These are phyloP conservation scores for Hydropotes inermis DNA, from an alignment of 2,113 vertebrate species.

Conservation along the genomic window DNA sequence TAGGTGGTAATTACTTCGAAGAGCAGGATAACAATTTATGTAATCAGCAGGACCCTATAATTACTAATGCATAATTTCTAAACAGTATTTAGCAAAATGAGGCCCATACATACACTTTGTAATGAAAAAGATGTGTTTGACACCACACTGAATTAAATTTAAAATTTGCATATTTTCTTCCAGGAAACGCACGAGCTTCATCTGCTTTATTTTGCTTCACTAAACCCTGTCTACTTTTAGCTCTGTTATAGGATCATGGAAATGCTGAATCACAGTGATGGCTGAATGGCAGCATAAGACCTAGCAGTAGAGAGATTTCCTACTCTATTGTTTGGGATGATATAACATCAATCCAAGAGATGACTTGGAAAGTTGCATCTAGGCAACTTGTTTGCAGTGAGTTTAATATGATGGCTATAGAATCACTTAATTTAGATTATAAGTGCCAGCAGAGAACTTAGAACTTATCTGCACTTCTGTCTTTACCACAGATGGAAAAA, in stretches of 20 bases:
- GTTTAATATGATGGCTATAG: background rate
- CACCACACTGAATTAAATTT: constrained; percentile 72
- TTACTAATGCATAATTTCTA: constrained; percentile 70
- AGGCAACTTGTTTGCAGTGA: background rate
- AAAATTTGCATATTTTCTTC: constrained; percentile 74
- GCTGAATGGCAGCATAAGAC: background rate
- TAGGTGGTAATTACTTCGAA: constrained; percentile 69
- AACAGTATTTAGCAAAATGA: constrained; percentile 75
- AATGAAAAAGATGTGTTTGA: constrained; percentile 74
- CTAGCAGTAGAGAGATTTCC: background rate
- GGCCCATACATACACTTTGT: constrained; percentile 65
- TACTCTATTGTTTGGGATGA: background rate
- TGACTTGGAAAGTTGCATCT: background rate
- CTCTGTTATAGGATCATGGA: constrained; percentile 16
- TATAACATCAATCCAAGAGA: background rate
- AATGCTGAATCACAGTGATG: constrained; percentile 38
- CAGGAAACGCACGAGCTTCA: constrained; percentile 47
- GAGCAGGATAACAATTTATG: constrained; percentile 60
- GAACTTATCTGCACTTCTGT: background rate
- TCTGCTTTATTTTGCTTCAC: constrained; percentile 59
- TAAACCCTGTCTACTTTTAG: constrained; percentile 36
- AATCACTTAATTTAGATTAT: background rate
- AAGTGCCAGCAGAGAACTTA: background rate
- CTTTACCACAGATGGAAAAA: background rate
- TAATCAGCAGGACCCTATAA: constrained; percentile 66